Conservation (phyloP, 2,888 invertebrate genomes). For the Apoda limacodes region DNA sequence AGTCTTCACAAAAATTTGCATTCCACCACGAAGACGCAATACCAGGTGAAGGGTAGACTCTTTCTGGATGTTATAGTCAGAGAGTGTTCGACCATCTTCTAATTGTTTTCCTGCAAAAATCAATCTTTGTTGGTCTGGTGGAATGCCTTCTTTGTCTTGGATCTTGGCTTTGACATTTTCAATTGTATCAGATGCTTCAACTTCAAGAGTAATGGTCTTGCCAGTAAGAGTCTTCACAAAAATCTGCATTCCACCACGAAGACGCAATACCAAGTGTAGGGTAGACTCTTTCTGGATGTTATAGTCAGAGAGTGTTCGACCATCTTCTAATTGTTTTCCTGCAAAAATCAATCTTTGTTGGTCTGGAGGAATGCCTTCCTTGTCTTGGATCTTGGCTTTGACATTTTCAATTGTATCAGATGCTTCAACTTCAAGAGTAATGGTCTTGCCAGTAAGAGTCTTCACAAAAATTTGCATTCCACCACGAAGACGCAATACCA, state of each 20-base stretch:
- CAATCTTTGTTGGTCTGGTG: constrained; percentile 47
- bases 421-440: constrained; percentile 43
- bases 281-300: constrained; percentile 51
- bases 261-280: constrained; percentile 40
- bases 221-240: constrained; percentile 49
- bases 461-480: constrained; percentile 44
- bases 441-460: constrained; percentile 37
- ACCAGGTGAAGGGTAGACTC: constrained; percentile 49
- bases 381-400: constrained; percentile 48
- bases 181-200: constrained; percentile 46
- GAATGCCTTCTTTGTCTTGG: constrained; percentile 51
- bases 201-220: constrained; percentile 48
- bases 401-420: constrained; percentile 50
- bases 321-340: constrained; percentile 45
- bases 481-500: constrained; percentile 27
- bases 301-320: constrained; percentile 44
- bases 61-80: constrained; percentile 52
- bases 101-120: constrained; percentile 52
- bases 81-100: constrained; percentile 47
- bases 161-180: constrained; percentile 54
- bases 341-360: constrained; percentile 48
- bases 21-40: constrained; percentile 42
- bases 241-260: constrained; percentile 50
- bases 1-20: constrained; percentile 49
- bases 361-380: constrained; percentile 48